These are phyloP conservation scores for Pimpla rufipes DNA, from an alignment of 2,888 invertebrate species.

Conservation along the genomic window DNA sequence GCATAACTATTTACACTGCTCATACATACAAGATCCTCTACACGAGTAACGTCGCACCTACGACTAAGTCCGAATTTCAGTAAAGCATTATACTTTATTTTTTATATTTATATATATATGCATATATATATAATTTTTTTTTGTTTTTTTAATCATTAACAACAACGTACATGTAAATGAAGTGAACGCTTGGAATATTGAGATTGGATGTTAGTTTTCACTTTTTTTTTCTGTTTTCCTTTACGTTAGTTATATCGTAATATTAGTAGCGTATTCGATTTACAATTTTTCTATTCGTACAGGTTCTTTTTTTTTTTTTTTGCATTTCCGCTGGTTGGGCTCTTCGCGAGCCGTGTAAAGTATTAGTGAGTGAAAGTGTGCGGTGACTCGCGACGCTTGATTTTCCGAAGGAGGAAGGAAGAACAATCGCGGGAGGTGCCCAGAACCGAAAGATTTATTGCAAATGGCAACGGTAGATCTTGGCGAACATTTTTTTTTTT, in stretches of 20 bases:
- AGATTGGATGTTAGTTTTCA: constrained; percentile 80
- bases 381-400: constrained; percentile 6
- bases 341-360: constrained; percentile 25
- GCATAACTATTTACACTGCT: constrained; percentile 79
- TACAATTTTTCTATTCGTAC: constrained; percentile 81
- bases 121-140: constrained; percentile 77
- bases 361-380: constrained; percentile 31
- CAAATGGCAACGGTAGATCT: constrained; percentile 57
- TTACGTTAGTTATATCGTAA: constrained; percentile 80
- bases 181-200: constrained; percentile 83
- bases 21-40: constrained; percentile 80
- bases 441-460: constrained; percentile 44
- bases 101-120: constrained; percentile 63
- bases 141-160: constrained; percentile 80
- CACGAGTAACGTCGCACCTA: constrained; percentile 80
- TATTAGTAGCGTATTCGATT: constrained; percentile 81
- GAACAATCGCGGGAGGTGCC: constrained; percentile 21
- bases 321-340: constrained; percentile 64
- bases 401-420: constrained; percentile 35
- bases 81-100: constrained; percentile 83
- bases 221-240: constrained; percentile 66
- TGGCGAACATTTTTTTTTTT: constrained; percentile 64
- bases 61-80: constrained; percentile 82
- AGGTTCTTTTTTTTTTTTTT: no score
- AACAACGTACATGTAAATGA: constrained; percentile 84